phyloP scores from a whole-genome alignment of 2,113 vertebrate species.

The Pseudorasbora parva region DNA sequence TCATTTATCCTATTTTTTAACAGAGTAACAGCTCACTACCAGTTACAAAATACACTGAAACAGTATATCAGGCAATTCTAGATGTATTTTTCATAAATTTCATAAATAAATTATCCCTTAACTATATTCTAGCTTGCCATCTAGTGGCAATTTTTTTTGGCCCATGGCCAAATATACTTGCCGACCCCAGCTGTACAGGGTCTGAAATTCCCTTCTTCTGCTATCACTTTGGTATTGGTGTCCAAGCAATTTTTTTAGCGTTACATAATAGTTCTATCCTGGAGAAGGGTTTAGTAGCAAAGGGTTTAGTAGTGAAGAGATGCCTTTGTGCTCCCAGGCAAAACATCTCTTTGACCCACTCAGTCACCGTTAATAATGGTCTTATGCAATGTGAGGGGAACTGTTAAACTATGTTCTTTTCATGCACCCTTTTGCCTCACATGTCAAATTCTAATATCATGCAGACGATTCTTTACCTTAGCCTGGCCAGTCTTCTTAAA shows the following conservation, averaged over 20 bases:
- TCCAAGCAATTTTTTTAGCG: constrained; percentile 35
- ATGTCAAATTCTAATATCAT: constrained; percentile 19
- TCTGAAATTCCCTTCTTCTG: background rate
- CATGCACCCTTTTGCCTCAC: constrained; percentile 1
- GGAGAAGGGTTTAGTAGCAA: constrained; percentile 34
- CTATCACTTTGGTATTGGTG: background rate
- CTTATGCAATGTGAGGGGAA: constrained; percentile 63
- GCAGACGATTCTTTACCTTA: constrained; percentile 70
- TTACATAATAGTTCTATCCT: constrained; percentile 53
- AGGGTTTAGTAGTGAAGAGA: constrained; percentile 16
- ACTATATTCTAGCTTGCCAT: too few species aligned
- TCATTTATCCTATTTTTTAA: too few species aligned
- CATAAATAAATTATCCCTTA: too few species aligned
- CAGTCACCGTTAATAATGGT: constrained; percentile 63
- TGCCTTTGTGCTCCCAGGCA: constrained; percentile 56
- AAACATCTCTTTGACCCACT: constrained; percentile 48
- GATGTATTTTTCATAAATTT: too few species aligned
- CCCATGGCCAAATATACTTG: too few species aligned
- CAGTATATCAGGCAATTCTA: too few species aligned
- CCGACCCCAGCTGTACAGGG: too few species aligned
- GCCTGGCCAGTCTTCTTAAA: constrained; percentile 85
- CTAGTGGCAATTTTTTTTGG: too few species aligned
- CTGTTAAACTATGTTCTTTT: background rate
- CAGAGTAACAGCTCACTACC: too few species aligned
- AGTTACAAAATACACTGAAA: too few species aligned